Conservation (phyloP, 2,113 vertebrate genomes). For the Calyptommatus sinebrachiatus region DNA sequence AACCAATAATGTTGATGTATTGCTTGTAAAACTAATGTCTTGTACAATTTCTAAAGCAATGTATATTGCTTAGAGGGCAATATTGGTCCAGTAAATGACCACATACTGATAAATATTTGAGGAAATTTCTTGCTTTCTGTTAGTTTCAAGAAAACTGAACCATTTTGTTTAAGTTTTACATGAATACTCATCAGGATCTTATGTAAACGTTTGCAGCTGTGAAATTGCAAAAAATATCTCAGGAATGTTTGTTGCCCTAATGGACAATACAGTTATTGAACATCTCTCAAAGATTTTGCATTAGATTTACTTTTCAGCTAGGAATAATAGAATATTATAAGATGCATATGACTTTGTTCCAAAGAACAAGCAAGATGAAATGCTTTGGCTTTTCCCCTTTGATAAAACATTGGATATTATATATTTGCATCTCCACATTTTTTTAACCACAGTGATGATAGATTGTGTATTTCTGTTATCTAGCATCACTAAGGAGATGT, state of each 20-base stretch:
- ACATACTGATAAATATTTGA: background rate
- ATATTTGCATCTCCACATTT: background rate
- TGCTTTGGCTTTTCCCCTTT: background rate
- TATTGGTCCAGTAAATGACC: constrained; percentile 1
- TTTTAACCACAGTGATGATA: background rate
- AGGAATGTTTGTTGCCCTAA: constrained; percentile 20
- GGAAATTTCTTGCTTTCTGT: constrained; percentile 6
- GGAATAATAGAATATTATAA: background rate
- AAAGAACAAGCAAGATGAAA: background rate
- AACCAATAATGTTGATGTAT: constrained; percentile 20
- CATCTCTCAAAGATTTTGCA: background rate
- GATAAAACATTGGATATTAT: background rate
- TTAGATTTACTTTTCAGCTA: background rate
- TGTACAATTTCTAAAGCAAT: constrained; percentile 10
- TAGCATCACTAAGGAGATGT: background rate
- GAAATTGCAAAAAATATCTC: constrained; percentile 21
- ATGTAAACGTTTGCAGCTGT: constrained; percentile 26
- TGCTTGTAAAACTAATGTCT: constrained; percentile 22
- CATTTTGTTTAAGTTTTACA: constrained; percentile 15
- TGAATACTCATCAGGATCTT: constrained; percentile 15
- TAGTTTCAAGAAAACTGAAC: constrained; percentile 2
- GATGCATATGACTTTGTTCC: background rate
- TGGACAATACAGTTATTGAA: constrained; percentile 10
- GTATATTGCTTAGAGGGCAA: background rate
- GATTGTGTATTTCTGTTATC: background rate